Evolutionary conservation across 2,888 invertebrate species (phyloP), one percentile per base, ranked within the genome.

Genomic region (Aleiodes leptofemur): DNA sequence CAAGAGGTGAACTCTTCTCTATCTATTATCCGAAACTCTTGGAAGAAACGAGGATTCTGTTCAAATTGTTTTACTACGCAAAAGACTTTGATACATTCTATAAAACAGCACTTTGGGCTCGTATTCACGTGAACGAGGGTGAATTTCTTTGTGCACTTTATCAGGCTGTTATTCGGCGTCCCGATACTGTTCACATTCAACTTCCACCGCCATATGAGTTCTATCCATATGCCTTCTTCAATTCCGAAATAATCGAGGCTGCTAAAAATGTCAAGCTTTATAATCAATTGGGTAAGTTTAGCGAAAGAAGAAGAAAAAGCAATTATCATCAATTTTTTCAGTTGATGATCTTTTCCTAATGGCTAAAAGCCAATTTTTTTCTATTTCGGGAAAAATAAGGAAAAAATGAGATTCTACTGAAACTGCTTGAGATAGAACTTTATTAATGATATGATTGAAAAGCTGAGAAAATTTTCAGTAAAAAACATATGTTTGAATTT

Each of bases 151-250:
- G 92, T 83, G 91, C 93, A 4, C 90, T 93, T 84, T 93, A 92
- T 83, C 91, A 92, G 16, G 94, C 94, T 43, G 88, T 92, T 6
- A 84, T 92, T 38, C 92, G 92, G 81, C 92, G 94, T 76, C 84
- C 90, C 0, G 94, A 94, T 80, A 91, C 92, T 66, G 87, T 90
- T 61, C 92, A 92, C 73, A 87, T 94, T 14, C 91, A 92, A 31
- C 85, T 94, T 48, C 95, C 95, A 3, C 92, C 93, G 0, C 91
- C 92, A 8, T 95, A 94, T 82, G 95, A 95, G 90, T 89, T 94
- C 66, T 91, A 91, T 81, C 95, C 95, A 0, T 91, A 93, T 85
- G 90, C 91, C 78, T 95, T 93, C 90, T 91, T 92, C 79, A 93
- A 93, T 84, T 86, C 90, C 4, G 92, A 93, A 70, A 90, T 92